Evolutionary conservation across 2,113 vertebrate genomes (phyloP).

Genomic region (Pleuronectes platessa): DNA sequence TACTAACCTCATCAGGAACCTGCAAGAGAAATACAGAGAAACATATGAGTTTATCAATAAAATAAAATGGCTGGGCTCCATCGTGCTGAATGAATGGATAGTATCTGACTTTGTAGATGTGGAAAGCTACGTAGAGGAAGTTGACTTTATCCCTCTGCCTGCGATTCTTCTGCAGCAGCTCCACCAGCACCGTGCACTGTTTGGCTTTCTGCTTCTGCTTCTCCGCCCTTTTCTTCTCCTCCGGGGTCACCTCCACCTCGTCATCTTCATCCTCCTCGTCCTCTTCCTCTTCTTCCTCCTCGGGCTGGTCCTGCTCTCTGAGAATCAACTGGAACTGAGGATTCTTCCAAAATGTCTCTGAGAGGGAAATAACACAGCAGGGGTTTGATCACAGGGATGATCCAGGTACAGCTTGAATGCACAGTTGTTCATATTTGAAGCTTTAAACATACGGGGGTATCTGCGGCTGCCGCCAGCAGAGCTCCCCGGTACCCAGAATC

Average conservation of each 20-base stretch:
- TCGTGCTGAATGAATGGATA: background rate
- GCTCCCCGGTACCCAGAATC: slow-evolving; percentile 78
- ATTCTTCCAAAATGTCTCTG: slow-evolving; percentile 84
- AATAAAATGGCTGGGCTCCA: background rate
- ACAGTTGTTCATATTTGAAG: background rate
- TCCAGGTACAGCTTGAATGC: background rate
- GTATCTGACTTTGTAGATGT: slow-evolving; percentile 80
- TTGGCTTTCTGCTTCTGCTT: slow-evolving; percentile 68
- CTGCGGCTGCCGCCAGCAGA: slow-evolving; percentile 81
- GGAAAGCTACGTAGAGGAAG: slow-evolving; percentile 79
- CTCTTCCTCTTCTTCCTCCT: slow-evolving; percentile 55
- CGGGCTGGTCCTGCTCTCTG: slow-evolving; percentile 62
- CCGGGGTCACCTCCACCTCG: slow-evolving; percentile 12
- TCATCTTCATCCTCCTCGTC: slow-evolving; percentile 53
- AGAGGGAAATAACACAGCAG: background rate
- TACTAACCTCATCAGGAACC: slow-evolving; percentile 77
- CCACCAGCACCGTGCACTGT: slow-evolving; percentile 79
- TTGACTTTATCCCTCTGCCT: slow-evolving; percentile 68
- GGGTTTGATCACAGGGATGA: background rate
- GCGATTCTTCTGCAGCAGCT: slow-evolving; percentile 85
- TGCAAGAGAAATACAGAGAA: slow-evolving; percentile 49
- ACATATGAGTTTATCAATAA: slow-evolving; percentile 1
- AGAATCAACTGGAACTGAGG: slow-evolving; percentile 82
- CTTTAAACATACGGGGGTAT: slow-evolving; percentile 62
- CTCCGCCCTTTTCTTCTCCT: slow-evolving; percentile 37